These are phyloP conservation scores for Balaeniceps rex DNA, from an alignment of 2,113 vertebrate species.

Conservation along the genomic window DNA sequence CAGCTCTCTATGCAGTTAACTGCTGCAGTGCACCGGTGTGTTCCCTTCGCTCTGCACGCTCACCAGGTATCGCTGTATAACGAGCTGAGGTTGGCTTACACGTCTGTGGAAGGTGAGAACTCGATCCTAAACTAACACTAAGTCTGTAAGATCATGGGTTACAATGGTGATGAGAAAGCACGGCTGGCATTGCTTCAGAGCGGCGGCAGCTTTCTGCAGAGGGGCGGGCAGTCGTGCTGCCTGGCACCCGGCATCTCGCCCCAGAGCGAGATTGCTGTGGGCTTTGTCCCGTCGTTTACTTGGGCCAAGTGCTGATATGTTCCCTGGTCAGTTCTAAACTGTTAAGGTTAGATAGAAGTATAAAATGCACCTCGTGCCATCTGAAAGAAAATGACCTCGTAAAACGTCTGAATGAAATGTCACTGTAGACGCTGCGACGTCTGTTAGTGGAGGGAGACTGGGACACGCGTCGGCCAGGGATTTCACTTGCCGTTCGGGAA, in stretches of 20 bases:
- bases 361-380: neutral
- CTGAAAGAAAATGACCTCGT: neutral
- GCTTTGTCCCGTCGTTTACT: neutral
- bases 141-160: neutral
- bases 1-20: neutral
- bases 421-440: fast-evolving
- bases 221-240: neutral
- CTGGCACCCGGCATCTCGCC: fast-evolving
- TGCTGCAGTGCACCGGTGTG: fast-evolving
- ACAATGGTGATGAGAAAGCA: neutral
- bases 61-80: neutral
- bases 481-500: neutral
- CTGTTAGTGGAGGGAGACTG: fast-evolving
- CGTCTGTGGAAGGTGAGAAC: neutral
- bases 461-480: fast-evolving
- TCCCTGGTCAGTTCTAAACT: neutral
- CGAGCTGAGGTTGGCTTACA: fast-evolving
- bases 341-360: neutral
- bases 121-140: fast-evolving
- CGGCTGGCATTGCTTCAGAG: neutral
- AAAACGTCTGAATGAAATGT: neutral
- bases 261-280: neutral
- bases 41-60: neutral
- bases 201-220: no score
- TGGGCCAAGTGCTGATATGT: fast-evolving